phyloP scores from a whole-genome alignment of 2,797 vertebrate species.

The Petrocephalus schoutedeni region DNA sequence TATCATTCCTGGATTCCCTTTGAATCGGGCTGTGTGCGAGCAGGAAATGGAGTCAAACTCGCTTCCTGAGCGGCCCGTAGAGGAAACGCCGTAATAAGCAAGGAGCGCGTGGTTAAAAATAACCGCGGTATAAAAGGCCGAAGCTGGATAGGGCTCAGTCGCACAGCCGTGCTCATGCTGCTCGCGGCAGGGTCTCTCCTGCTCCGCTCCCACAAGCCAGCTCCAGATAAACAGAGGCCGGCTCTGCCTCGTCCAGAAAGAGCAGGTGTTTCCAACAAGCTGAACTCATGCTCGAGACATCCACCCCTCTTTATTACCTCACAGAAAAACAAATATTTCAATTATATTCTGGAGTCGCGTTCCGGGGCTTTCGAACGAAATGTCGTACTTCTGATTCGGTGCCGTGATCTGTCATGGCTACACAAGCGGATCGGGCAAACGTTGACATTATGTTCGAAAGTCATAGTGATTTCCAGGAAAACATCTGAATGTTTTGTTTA shows the following conservation, averaged over 20 bases:
- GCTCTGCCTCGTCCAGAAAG: slow-evolving; percentile 47
- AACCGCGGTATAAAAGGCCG: slow-evolving; percentile 86
- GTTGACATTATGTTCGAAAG: background rate
- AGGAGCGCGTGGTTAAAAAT: slow-evolving; percentile 90
- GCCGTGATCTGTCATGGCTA: background rate
- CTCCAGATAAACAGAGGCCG: background rate
- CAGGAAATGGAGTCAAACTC: slow-evolving; percentile 74
- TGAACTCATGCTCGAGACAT: slow-evolving; percentile 53
- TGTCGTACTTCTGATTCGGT: background rate
- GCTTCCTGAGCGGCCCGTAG: slow-evolving; percentile 82
- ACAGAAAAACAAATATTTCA: slow-evolving; percentile 26
- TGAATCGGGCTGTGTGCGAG: slow-evolving; percentile 66
- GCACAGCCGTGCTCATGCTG: slow-evolving; percentile 51
- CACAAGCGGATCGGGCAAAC: background rate
- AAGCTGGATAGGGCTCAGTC: slow-evolving; percentile 68
- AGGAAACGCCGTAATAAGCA: slow-evolving; percentile 86
- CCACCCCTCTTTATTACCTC: slow-evolving; percentile 26
- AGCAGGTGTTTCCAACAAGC: slow-evolving; percentile 62
- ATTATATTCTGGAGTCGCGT: background rate
- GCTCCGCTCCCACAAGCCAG: slow-evolving; percentile 20
- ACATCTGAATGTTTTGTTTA: background rate
- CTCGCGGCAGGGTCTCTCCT: slow-evolving; percentile 23
- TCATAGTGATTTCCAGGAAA: background rate
- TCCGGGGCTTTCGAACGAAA: background rate
- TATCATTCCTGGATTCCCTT: slow-evolving; percentile 67